These are phyloP conservation scores for Pseudolycoriella hygida DNA, from an alignment of 2,888 invertebrate genomes.

Conservation along the genomic window DNA sequence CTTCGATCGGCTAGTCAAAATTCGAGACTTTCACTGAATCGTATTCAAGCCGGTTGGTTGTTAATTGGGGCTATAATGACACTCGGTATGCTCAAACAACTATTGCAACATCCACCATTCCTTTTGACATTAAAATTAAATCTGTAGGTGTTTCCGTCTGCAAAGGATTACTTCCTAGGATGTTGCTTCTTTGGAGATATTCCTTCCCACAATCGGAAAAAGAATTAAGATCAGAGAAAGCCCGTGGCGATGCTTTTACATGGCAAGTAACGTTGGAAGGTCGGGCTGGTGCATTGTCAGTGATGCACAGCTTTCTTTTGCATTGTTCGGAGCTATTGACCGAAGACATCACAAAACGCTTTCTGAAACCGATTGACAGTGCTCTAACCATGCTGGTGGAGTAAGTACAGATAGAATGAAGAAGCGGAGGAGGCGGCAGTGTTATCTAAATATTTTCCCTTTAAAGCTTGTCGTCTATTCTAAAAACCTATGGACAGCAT, in stretches of 20 bases:
- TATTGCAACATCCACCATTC: slow-evolving; percentile 8
- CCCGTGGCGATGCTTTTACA: slow-evolving; percentile 93
- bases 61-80: slow-evolving; percentile 94
- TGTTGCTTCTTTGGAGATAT: slow-evolving; percentile 91
- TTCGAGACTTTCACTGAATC: slow-evolving; percentile 79
- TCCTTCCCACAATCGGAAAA: slow-evolving; percentile 93
- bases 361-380: slow-evolving; percentile 85
- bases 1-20: slow-evolving; percentile 92
- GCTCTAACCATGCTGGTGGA: slow-evolving; percentile 88
- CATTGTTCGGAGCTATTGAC: slow-evolving; percentile 82
- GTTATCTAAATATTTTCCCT: slow-evolving; percentile 10
- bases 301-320: slow-evolving; percentile 82
- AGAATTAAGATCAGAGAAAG: slow-evolving; percentile 92
- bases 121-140: neutral
- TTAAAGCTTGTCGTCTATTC: slow-evolving; percentile 63
- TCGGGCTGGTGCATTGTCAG: slow-evolving; percentile 87
- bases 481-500: slow-evolving; percentile 79
- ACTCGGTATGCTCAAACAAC: slow-evolving; percentile 37
- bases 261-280: slow-evolving; percentile 97
- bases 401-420: slow-evolving; percentile 34
- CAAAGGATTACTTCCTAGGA: slow-evolving; percentile 76
- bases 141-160: slow-evolving; percentile 62
- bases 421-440: neutral
- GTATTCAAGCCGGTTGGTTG: slow-evolving; percentile 96
- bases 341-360: slow-evolving; percentile 77